phyloP scores from a whole-genome alignment of 2,113 vertebrate genomes.

The Ramphastos sulfuratus region DNA sequence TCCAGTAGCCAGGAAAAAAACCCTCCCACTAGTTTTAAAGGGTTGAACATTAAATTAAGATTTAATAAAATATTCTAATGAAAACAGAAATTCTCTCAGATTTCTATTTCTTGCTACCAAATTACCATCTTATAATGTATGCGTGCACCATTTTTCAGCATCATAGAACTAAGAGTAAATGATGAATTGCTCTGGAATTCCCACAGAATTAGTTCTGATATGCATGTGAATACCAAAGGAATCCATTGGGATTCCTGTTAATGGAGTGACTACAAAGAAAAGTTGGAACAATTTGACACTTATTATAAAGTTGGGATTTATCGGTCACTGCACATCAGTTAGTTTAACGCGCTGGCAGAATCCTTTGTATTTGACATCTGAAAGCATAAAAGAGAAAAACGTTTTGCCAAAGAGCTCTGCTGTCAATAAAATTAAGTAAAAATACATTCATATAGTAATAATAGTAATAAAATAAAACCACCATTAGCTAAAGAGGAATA shows the following conservation, averaged over 20 bases:
- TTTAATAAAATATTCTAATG: background rate
- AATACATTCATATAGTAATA: background rate
- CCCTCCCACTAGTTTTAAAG: background rate
- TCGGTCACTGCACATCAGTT: slow-evolving; percentile 42
- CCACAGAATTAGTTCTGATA: slow-evolving; percentile 53
- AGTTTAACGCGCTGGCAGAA: background rate
- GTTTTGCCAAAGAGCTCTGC: background rate
- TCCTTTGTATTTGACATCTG: slow-evolving; percentile 28
- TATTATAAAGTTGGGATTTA: slow-evolving; percentile 40
- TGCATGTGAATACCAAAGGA: slow-evolving; percentile 51
- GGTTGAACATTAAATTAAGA: background rate
- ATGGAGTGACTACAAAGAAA: slow-evolving; percentile 53
- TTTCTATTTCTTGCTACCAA: background rate
- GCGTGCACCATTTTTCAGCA: slow-evolving; percentile 21
- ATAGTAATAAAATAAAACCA: background rate
- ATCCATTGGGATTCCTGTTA: slow-evolving; percentile 21
- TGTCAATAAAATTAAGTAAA: background rate
- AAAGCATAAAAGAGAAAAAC: slow-evolving; percentile 1
- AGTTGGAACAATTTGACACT: slow-evolving; percentile 16
- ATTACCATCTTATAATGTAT: slow-evolving; percentile 5
- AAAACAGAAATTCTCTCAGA: slow-evolving; percentile 2
- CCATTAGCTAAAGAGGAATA: background rate
- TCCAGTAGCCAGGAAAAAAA: background rate
- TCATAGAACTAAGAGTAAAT: slow-evolving; percentile 21
- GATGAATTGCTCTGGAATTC: slow-evolving; percentile 57